Evolutionary conservation across 1,140 invertebrate genomes (phyloP), one percentile per base, ranked within the genome.

Genomic region (Lasioglossum baleicum): DNA sequence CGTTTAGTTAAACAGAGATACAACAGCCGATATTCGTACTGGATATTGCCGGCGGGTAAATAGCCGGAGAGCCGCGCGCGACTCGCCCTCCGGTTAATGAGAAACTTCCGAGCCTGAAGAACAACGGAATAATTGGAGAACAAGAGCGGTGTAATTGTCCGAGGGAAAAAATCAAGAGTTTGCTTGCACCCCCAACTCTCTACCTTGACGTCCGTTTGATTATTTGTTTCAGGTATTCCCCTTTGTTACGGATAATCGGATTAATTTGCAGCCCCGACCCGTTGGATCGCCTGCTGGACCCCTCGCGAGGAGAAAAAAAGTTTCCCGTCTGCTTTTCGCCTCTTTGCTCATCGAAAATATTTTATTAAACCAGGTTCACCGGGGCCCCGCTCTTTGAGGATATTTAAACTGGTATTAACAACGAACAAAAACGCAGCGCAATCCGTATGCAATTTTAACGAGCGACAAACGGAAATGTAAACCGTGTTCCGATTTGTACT

Each of bases 231-330:
- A 48, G 20, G 26, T 78, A 48, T 58, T 40, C 53, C 31, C 20
- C 56, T 76, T 61, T 13, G 31, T 11, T 7, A 17, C 3, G 48
- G 69, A 73, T 79, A 79, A 79, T 72, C 60, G 61, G 51, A 73
- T 73, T 79, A 44, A 53, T 73, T 56, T 56, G 76, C 73, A 56
- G 56, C 42, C 48, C 31, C 69, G 61, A 56, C 26, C 53, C 51
- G 10, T 48, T n/a, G 7, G 17, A 2, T 40, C 31, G 10, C 1
- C 26, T 7, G 44, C 35, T 22, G 42, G 5, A 15, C 13, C n/a
- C n/a, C 20, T 17, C 20, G 26, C 13, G 35, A 48, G 26, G 35
- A 48, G 26, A 44, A 61, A 42, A 42, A 31, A 0, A 35, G 26
- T 26, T 48, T 48, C 53, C 15, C 13, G 44, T 3, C 22, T 17